Percentiles rank a stretch among this genome's conserved stretches.
Conservation (phyloP, 2,797 vertebrate genomes). For the Gambusia yucatana region DNA sequence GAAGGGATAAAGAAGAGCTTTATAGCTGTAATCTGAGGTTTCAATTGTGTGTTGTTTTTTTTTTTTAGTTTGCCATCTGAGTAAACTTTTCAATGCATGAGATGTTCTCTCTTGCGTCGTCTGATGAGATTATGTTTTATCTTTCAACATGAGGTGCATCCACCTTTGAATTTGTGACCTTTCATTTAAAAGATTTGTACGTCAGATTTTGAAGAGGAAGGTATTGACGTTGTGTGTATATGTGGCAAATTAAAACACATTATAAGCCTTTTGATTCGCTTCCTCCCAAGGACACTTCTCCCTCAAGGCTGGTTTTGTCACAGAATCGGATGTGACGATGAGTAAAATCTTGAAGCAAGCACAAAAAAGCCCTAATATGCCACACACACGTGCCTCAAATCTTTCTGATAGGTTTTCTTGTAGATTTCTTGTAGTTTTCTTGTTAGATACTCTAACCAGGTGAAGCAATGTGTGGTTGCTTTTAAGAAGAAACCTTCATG, state of each 20-base stretch:
- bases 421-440: neutral
- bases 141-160: neutral
- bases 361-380: conserved; percentile 5
- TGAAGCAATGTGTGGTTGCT: neutral
- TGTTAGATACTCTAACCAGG: neutral
- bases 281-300: conserved; percentile 47
- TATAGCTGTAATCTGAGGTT: conserved; percentile 24
- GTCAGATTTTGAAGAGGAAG: conserved; percentile 1
- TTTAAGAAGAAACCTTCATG: neutral
- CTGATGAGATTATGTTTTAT: neutral
- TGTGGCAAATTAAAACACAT: conserved; percentile 5
- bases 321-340: conserved; percentile 39
- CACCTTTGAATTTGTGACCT: neutral
- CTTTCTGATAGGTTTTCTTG: conserved; percentile 9
- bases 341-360: conserved; percentile 29
- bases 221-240: neutral
- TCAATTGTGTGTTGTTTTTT: conserved; percentile 32
- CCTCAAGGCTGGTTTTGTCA: conserved; percentile 53
- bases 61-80: conserved; percentile 16
- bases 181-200: neutral
- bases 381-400: neutral
- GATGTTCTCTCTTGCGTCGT: conserved; percentile 13
- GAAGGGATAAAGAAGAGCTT: conserved; percentile 40
- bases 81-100: neutral
- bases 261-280: conserved; percentile 10